Evolutionary conservation across 2,113 vertebrate species (phyloP).

Genomic region (Xenopus laevis): DNA sequence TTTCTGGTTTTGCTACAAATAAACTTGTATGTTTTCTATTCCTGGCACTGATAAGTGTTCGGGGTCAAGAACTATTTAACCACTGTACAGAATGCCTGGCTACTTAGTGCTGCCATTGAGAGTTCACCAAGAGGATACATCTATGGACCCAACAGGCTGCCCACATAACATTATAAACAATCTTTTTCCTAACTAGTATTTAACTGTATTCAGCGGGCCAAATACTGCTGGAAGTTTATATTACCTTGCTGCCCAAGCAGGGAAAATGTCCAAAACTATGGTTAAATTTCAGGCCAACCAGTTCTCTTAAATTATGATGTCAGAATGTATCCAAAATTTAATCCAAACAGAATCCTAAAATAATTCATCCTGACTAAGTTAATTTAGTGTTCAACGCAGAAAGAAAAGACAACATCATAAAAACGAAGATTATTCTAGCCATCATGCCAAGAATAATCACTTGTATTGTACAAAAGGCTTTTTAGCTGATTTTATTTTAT

Average conservation of each 20-base stretch:
- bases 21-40: too few species aligned
- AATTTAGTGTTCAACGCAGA: neutral
- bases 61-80: neutral
- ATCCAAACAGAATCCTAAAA: conserved; percentile 3
- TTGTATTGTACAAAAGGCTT: neutral
- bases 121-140: neutral
- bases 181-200: neutral
- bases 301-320: conserved; percentile 5
- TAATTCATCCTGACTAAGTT: conserved; percentile 5
- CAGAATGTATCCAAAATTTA: neutral
- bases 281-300: neutral
- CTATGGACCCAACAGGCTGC: neutral
- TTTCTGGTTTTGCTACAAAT: too few species aligned
- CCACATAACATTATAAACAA: conserved; percentile 1
- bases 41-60: too few species aligned
- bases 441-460: neutral
- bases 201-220: neutral
- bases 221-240: neutral
- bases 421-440: neutral
- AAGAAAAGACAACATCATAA: neutral
- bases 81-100: too few species aligned
- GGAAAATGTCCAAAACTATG: neutral
- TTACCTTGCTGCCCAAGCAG: neutral
- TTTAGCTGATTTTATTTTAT: neutral
- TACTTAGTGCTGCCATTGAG: neutral